phyloP scores from a whole-genome alignment of 2,888 invertebrate genomes.

The Timandra comae region DNA sequence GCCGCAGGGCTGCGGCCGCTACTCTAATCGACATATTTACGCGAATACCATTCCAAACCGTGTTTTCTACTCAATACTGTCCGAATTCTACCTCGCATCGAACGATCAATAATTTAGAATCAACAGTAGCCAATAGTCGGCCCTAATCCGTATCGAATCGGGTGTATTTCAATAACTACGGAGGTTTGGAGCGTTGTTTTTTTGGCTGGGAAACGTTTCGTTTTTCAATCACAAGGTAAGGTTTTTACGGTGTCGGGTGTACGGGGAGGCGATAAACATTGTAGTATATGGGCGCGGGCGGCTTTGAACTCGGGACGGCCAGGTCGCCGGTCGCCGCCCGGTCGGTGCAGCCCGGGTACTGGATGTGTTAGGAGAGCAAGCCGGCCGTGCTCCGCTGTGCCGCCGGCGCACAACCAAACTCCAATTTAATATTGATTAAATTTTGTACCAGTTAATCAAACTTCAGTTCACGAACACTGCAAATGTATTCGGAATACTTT shows the following conservation, averaged over 20 bases:
- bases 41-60: slow-evolving; percentile 45
- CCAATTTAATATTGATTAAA: too few species aligned
- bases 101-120: slow-evolving; percentile 65
- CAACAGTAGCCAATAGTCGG: slow-evolving; percentile 64
- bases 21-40: slow-evolving; percentile 40
- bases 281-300: slow-evolving; percentile 64
- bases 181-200: slow-evolving; percentile 30
- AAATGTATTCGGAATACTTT: too few species aligned
- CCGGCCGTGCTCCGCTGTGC: too few species aligned
- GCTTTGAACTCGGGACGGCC: slow-evolving; percentile 60
- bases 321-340: not conserved
- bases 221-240: slow-evolving; percentile 64
- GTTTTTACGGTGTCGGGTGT: slow-evolving; percentile 56
- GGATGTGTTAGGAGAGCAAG: too few species aligned
- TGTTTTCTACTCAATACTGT: slow-evolving; percentile 24
- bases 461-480: too few species aligned
- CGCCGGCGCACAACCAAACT: too few species aligned
- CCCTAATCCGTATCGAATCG: slow-evolving; percentile 68
- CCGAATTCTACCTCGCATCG: slow-evolving; percentile 9
- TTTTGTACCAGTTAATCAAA: too few species aligned
- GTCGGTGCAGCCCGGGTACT: too few species aligned
- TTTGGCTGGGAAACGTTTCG: slow-evolving; percentile 62
- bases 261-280: slow-evolving; percentile 61
- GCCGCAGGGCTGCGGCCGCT: slow-evolving; percentile 4
- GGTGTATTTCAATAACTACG: slow-evolving; percentile 62